A percentile compares a stretch with the other conserved stretches of the same genome.
These are phyloP conservation scores for Neoarius graeffei DNA, from an alignment of 2,113 vertebrate species.

Conservation along the genomic window DNA sequence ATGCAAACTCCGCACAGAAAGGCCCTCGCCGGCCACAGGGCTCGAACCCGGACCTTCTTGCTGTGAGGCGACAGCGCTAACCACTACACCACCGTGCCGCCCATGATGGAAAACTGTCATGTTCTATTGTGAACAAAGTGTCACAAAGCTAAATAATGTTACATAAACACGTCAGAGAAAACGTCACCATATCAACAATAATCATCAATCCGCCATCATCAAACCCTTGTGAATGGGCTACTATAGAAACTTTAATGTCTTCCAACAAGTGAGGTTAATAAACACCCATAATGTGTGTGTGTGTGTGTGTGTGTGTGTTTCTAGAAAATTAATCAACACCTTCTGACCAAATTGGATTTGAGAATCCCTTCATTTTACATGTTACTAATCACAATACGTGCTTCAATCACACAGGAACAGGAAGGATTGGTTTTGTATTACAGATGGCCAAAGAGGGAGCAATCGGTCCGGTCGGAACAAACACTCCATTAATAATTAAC, in stretches of 20 bases:
- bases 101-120: background rate
- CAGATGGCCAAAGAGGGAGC: background rate
- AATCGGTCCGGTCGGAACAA: background rate
- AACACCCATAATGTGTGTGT: too few species aligned
- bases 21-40: too few species aligned
- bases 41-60: too few species aligned
- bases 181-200: background rate
- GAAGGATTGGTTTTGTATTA: background rate
- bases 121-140: background rate
- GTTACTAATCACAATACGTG: background rate
- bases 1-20: too few species aligned
- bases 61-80: too few species aligned
- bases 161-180: background rate
- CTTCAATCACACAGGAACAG: background rate
- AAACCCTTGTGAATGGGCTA: background rate
- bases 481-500: constrained; percentile 25
- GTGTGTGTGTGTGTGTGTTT: too few species aligned
- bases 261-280: background rate
- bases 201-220: background rate
- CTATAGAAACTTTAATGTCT: background rate
- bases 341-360: background rate
- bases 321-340: background rate
- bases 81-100: too few species aligned
- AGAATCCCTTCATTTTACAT: background rate
- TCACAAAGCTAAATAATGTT: too few species aligned